Conservation (phyloP, 2,797 vertebrate genomes). For the Euphonia xanthogaster region DNA sequence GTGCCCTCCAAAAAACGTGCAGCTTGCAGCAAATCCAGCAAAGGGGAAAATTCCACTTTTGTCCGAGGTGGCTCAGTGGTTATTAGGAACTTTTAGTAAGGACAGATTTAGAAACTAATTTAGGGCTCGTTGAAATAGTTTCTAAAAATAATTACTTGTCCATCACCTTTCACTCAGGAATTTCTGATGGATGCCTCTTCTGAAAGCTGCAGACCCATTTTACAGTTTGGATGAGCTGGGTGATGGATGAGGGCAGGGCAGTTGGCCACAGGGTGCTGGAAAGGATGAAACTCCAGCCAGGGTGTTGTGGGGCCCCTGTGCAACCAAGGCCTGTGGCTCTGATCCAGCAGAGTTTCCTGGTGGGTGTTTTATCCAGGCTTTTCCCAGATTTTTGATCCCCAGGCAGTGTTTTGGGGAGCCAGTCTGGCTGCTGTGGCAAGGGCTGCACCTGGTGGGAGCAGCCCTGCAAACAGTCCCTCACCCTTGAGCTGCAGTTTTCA, state of each 20-base stretch:
- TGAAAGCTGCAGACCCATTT: not conserved
- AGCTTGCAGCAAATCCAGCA: not conserved
- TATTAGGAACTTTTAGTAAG: not conserved
- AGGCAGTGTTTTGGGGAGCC: not conserved
- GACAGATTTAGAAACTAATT: constrained; percentile 53
- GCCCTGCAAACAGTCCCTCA: not conserved
- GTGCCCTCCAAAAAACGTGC: not conserved
- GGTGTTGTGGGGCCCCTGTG: fast-evolving
- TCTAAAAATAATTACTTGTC: constrained; percentile 15
- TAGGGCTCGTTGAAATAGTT: constrained; percentile 10
- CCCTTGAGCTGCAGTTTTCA: not conserved
- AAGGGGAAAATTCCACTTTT: constrained; percentile 19
- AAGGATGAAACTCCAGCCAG: not conserved
- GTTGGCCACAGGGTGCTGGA: not conserved
- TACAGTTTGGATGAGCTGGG: not conserved
- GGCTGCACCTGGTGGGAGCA: not conserved
- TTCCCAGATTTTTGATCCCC: not conserved
- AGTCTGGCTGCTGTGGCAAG: not conserved
- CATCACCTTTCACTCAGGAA: not conserved
- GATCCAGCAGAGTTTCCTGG: not conserved
- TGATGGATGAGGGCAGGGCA: not conserved
- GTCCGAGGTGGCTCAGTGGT: not conserved
- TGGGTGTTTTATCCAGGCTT: not conserved
- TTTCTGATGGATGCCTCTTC: not conserved
- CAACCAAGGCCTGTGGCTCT: fast-evolving